Evolutionary conservation across 2,797 vertebrate species (phyloP).

Genomic region (Limnodromus scolopaceus): DNA sequence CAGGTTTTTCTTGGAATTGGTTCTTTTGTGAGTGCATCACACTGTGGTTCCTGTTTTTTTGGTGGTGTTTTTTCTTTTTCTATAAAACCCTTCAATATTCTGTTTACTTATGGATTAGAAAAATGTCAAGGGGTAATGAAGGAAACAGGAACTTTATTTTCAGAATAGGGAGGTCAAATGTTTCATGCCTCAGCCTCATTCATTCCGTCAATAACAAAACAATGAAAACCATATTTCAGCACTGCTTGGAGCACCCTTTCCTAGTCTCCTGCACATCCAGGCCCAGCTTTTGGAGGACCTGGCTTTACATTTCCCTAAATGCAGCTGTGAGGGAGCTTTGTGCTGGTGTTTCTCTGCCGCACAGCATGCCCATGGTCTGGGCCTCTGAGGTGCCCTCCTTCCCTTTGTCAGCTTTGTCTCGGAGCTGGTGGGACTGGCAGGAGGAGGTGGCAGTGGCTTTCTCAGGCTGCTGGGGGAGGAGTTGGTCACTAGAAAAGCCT

Average conservation of each 20-base stretch:
- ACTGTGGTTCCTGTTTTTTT: neutral
- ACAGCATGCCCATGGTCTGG: fast-evolving
- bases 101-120: neutral
- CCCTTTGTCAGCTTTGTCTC: neutral
- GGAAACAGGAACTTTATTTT: neutral
- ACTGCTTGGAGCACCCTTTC: neutral
- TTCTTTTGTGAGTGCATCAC: neutral
- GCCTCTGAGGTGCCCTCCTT: neutral
- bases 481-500: neutral
- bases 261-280: neutral
- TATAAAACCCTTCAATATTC: neutral
- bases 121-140: neutral
- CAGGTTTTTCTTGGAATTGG: constrained; percentile 1
- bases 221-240: neutral
- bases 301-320: neutral
- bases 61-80: too few species aligned
- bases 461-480: fast-evolving
- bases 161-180: neutral
- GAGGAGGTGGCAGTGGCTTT: neutral
- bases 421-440: neutral
- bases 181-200: neutral
- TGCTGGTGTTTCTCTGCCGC: neutral
- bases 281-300: neutral
- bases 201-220: neutral
- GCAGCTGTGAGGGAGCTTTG: neutral